phyloP scores from a whole-genome alignment of 1,140 invertebrate genomes.

The Maconellicoccus hirsutus region DNA sequence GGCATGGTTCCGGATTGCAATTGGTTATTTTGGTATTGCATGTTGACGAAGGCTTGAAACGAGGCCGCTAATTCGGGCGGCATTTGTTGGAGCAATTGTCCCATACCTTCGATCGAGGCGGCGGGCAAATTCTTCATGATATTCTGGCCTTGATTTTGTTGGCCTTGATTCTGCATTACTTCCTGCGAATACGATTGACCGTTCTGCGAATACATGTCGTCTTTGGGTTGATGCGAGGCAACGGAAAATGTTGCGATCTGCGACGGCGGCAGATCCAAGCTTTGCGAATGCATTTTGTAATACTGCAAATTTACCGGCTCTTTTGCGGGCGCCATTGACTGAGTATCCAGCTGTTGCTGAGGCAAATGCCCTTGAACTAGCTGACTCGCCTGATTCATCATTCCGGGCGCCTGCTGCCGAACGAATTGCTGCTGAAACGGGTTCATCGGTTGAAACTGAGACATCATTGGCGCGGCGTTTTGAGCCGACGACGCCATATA shows the following conservation, averaged over 20 bases:
- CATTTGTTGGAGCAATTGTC: background rate
- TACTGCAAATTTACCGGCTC: background rate
- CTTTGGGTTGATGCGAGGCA: background rate
- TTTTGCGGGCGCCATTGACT: background rate
- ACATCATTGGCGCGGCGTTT: background rate
- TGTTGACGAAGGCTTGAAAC: background rate
- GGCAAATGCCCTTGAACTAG: background rate
- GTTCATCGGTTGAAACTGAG: background rate
- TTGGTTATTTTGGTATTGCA: background rate
- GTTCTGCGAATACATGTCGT: background rate
- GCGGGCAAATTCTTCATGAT: no score
- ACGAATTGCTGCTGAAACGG: background rate
- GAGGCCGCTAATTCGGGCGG: background rate
- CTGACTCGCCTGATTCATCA: background rate
- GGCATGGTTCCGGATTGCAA: background rate
- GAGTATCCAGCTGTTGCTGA: background rate
- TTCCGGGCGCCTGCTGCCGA: background rate
- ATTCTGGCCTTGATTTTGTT: background rate
- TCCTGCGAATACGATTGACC: background rate
- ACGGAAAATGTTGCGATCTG: background rate
- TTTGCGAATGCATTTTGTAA: constrained; percentile 2
- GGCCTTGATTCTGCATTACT: background rate
- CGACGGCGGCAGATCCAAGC: background rate
- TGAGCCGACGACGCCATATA: background rate
- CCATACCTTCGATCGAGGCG: no score